Evolutionary conservation across 2,888 invertebrate species (phyloP).

Genomic region (Drosophila melanosoma): DNA sequence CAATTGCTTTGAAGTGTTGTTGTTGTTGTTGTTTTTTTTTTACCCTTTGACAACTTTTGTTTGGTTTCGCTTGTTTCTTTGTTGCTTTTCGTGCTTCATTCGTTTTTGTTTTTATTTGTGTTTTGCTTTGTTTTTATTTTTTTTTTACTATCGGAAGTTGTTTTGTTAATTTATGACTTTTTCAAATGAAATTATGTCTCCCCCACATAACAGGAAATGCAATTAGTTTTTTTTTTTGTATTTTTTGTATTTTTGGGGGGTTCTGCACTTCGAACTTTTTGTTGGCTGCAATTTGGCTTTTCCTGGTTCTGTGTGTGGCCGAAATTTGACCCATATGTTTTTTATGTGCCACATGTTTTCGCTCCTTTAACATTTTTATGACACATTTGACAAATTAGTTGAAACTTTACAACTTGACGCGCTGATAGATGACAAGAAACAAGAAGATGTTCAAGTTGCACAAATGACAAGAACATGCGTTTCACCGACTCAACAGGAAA

Average conservation of each 20-base stretch:
- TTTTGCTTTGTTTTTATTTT: slow-evolving; percentile 39
- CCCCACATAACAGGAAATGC: slow-evolving; percentile 70
- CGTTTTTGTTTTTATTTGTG: slow-evolving; percentile 34
- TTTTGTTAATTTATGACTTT: slow-evolving; percentile 76
- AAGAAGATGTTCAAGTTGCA: background rate
- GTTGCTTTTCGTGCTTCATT: slow-evolving; percentile 58
- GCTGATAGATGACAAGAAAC: slow-evolving; percentile 38
- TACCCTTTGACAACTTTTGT: slow-evolving; percentile 65
- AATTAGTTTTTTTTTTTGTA: slow-evolving; percentile 65
- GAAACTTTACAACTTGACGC: slow-evolving; percentile 61
- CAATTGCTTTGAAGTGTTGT: slow-evolving; percentile 41
- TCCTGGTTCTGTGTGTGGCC: slow-evolving; percentile 38
- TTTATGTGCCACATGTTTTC: slow-evolving; percentile 24
- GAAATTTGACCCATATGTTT: slow-evolving; percentile 55
- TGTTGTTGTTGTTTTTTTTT: slow-evolving; percentile 16
- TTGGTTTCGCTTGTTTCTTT: slow-evolving; percentile 49
- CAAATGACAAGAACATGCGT: slow-evolving; percentile 29
- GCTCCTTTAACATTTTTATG: slow-evolving; percentile 54
- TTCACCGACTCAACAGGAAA: background rate
- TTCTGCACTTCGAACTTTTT: slow-evolving; percentile 35
- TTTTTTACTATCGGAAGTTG: slow-evolving; percentile 77
- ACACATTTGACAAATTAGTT: slow-evolving; percentile 76
- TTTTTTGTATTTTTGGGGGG: slow-evolving; percentile 20
- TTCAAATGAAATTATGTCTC: slow-evolving; percentile 63
- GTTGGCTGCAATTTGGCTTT: slow-evolving; percentile 10